Evolutionary conservation across 2,113 vertebrate genomes (phyloP).

Genomic region (Tyto alba): DNA sequence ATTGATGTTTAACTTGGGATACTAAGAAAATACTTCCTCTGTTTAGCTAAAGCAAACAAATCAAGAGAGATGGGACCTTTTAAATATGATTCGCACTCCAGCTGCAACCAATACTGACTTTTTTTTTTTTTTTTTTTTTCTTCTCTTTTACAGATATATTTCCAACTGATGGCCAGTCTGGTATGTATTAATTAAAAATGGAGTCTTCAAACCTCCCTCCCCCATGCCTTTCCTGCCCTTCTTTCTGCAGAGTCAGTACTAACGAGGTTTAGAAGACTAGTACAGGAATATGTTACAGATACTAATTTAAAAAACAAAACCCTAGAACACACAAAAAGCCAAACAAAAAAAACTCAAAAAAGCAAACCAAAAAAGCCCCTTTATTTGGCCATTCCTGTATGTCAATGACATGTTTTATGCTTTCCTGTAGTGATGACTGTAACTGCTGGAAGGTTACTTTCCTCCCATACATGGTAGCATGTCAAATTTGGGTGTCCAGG

Average conservation of each 20-base stretch:
- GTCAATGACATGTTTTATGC: neutral
- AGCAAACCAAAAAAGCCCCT: neutral
- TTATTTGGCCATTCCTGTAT: neutral
- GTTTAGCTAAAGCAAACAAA: slow-evolving; percentile 48
- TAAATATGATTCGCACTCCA: neutral
- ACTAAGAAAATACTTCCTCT: slow-evolving; percentile 55
- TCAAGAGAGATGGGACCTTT: neutral
- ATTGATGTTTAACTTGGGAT: slow-evolving; percentile 53
- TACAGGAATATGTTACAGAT: neutral
- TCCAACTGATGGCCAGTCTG: slow-evolving; percentile 22
- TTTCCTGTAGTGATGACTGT: neutral
- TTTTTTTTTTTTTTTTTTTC: neutral
- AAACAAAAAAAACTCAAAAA: neutral
- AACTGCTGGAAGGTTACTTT: neutral
- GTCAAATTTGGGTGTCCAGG: neutral
- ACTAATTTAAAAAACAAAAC: neutral
- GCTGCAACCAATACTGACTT: neutral
- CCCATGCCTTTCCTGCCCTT: neutral
- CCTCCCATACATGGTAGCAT: rapidly evolving
- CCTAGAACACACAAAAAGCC: neutral
- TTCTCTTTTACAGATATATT: slow-evolving; percentile 47
- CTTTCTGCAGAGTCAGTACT: neutral
- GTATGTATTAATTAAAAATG: slow-evolving; percentile 35
- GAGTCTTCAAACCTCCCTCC: neutral
- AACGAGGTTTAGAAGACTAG: neutral